phyloP scores from a whole-genome alignment of 2,888 invertebrate species.

The Pollenia griseotomentosa region DNA sequence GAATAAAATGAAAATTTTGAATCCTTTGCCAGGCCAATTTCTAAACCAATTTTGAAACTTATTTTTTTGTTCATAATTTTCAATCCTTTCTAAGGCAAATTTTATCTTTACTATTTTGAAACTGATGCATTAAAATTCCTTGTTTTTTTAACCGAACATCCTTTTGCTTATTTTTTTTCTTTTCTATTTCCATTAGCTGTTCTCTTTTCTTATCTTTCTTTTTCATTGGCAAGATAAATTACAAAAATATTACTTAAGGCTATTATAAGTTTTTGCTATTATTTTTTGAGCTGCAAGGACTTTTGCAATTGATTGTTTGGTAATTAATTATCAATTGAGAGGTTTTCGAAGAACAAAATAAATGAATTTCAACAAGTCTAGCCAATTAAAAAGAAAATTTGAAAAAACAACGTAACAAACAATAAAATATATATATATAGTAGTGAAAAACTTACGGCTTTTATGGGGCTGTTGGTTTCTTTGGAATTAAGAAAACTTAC shows the following conservation, averaged over 20 bases:
- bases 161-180: background rate
- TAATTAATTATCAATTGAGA: constrained; percentile 83
- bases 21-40: too few relatives aligned
- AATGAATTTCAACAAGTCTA: constrained; percentile 62
- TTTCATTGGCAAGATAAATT: constrained; percentile 68
- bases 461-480: constrained; percentile 20
- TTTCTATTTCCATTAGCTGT: background rate
- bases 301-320: constrained; percentile 82
- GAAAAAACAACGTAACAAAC: background rate
- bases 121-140: too few relatives aligned
- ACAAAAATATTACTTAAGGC: constrained; percentile 69
- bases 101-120: too few relatives aligned
- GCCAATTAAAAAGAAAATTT: constrained; percentile 55
- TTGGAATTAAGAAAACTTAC: constrained; percentile 58
- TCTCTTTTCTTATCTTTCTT: constrained; percentile 1
- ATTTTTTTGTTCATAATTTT: too few relatives aligned
- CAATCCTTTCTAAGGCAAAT: too few relatives aligned
- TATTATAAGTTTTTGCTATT: constrained; percentile 56
- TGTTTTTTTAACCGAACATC: too few relatives aligned
- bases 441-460: constrained; percentile 65
- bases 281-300: constrained; percentile 25
- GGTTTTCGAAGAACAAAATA: constrained; percentile 57
- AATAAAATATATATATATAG: constrained; percentile 43
- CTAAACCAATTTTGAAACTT: too few relatives aligned
- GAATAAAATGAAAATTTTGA: too few relatives aligned